Evolutionary conservation across 2,888 invertebrate species (phyloP).

Genomic region (Tolmerus cingulatus): DNA sequence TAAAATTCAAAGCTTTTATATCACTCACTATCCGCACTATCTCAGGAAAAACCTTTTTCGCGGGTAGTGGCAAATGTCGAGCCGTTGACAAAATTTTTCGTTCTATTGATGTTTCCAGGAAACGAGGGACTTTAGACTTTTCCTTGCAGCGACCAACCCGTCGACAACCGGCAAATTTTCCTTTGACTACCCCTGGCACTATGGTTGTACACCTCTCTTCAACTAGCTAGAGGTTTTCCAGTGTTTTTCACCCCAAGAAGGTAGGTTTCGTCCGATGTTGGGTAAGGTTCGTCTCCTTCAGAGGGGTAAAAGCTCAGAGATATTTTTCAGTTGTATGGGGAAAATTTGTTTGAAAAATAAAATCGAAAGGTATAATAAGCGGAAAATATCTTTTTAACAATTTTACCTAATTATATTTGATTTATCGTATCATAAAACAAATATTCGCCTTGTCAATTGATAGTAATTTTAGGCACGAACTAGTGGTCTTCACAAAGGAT

Average conservation of each 20-base stretch:
- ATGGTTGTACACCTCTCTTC: neutral
- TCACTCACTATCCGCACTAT: neutral
- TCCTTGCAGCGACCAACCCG: neutral
- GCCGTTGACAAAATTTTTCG: neutral
- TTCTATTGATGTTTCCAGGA: conserved; percentile 15
- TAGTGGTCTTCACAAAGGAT: neutral
- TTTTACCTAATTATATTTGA: neutral
- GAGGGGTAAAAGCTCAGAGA: neutral
- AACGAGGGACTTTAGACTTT: neutral
- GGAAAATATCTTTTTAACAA: neutral
- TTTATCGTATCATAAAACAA: neutral
- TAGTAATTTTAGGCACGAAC: too few species aligned
- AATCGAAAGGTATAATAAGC: neutral
- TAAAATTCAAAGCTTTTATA: neutral
- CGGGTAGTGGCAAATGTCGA: neutral
- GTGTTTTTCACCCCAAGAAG: neutral
- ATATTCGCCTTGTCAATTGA: neutral
- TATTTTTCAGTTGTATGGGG: neutral
- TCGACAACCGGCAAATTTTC: conserved; percentile 2
- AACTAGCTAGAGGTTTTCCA: neutral
- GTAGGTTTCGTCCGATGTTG: neutral
- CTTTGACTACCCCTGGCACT: neutral
- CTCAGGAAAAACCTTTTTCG: neutral
- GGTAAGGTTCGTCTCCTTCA: neutral
- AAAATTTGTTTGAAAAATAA: neutral